Base-by-base conservation (phyloP, 2,888 invertebrate species). In the Himalopsyche anomala region DNA sequence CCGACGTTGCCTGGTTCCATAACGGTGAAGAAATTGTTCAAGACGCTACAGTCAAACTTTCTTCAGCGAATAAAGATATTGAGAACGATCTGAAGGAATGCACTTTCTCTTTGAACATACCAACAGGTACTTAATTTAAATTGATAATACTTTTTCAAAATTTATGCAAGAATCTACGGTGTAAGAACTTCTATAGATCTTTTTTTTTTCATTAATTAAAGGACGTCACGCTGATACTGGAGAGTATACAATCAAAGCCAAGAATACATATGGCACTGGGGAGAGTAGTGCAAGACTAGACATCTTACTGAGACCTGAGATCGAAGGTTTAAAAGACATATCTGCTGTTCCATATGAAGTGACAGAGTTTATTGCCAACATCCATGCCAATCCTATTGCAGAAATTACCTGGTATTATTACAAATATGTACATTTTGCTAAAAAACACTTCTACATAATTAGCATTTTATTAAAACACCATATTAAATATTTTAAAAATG, bases 351-450 rank as follows among this genome's bases (percentile, higher is more conserved):
- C 97, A 0, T 97, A 95, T 84, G 96, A 97, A 89, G 94, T 95
- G 45, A 95, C 96, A 40, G 95, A 95, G 87, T 96, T 99, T 91
- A 95, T 96, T 89, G 97, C 96, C 55, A 94, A 96, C 74, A 95
- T 99, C 2, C 95, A 96, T 89, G 98, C 98, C 40, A 98, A 98
- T 91, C 99, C 99, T 0, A 95, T 96, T 88, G 98, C 99, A 2
- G 96, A 96, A 89, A 95, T 99, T 2, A 95, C 96, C 89, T 99
- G 98, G 98, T 94, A 83, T 91, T 91, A 88, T 51, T n/a, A 45
- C 69, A 54, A 51, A 74, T 51, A 28, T 84, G 6, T 79, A 42
- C 28, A 79, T 15, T 51, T 40, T 81, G 11, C 45, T 19, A 56
- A 12, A 81, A 9, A 15, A 19, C 51, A 40, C 81, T 55, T 15